These are phyloP conservation scores for Accipiter virgatus DNA, from an alignment of 2,113 vertebrate species.

Conservation along the genomic window DNA sequence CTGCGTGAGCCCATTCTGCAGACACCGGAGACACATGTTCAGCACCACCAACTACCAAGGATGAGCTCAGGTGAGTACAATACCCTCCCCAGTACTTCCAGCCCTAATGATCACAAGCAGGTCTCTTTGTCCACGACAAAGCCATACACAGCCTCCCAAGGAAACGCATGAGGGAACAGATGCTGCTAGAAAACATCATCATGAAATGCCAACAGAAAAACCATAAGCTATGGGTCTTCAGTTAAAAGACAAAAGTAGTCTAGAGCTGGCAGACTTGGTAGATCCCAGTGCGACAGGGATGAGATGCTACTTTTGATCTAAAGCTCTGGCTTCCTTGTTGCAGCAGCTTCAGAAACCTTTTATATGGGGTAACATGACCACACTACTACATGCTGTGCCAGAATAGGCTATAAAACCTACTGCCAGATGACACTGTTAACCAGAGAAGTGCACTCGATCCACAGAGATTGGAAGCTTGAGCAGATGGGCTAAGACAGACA, in stretches of 20 bases:
- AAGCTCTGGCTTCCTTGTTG: not conserved
- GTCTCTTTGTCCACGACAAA: not conserved
- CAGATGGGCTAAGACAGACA: not conserved
- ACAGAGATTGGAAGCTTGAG: not conserved
- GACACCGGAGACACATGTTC: not conserved
- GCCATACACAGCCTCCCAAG: not conserved
- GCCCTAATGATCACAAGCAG: too few relatives aligned
- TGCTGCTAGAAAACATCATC: not conserved
- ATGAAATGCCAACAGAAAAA: not conserved
- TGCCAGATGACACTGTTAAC: not conserved
- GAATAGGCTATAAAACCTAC: not conserved
- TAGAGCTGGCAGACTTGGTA: not conserved
- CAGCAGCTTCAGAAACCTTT: not conserved
- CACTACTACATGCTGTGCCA: not conserved
- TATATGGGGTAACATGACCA: not conserved
- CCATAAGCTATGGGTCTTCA: not conserved
- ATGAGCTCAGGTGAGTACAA: not conserved
- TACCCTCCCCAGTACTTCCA: not conserved
- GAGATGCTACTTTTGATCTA: not conserved
- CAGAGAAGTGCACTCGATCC: not conserved
- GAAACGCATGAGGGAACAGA: rapidly evolving
- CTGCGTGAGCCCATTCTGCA: not conserved
- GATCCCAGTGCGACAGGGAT: not conserved
- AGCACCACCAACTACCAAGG: not conserved
- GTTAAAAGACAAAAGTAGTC: not conserved